Conservation (phyloP, 2,113 vertebrate genomes). For the Sinocyclocheilus maitianheensis region DNA sequence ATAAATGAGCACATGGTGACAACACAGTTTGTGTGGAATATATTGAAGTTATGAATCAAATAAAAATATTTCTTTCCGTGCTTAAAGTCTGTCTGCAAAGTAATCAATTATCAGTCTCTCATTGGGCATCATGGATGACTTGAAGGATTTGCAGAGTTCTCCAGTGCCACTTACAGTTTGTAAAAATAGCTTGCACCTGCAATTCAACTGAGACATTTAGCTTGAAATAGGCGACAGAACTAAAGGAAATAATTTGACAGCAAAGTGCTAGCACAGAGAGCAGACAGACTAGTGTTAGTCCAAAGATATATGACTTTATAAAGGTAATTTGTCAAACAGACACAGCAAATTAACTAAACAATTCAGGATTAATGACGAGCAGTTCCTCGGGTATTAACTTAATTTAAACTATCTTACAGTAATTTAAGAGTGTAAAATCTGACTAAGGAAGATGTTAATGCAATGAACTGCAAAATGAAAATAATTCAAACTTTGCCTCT, state of each 20-base stretch:
- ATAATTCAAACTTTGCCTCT: neutral
- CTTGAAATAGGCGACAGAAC: conserved; percentile 10
- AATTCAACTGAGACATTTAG: neutral
- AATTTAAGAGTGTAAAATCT: neutral
- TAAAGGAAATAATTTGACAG: conserved; percentile 26
- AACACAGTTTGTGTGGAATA: too few relatives aligned
- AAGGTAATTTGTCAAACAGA: conserved; percentile 30
- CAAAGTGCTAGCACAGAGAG: neutral
- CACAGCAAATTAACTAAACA: neutral
- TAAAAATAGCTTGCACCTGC: conserved; percentile 15
- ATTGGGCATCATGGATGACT: neutral
- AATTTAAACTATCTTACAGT: neutral
- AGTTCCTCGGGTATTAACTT: neutral
- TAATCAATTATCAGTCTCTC: neutral
- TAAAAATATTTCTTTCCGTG: neutral
- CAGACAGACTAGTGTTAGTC: neutral
- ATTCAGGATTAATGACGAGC: neutral
- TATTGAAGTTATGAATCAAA: neutral
- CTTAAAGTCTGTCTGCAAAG: neutral
- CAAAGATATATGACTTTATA: conserved; percentile 10
- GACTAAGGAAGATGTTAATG: neutral
- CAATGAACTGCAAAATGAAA: neutral
- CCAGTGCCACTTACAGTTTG: neutral
- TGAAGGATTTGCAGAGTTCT: neutral
- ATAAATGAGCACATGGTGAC: too few relatives aligned